A percentile compares a stretch with the other conserved stretches of the same genome.
Evolutionary conservation across 2,113 vertebrate species (phyloP).

Genomic region (Boleophthalmus pectinirostris): DNA sequence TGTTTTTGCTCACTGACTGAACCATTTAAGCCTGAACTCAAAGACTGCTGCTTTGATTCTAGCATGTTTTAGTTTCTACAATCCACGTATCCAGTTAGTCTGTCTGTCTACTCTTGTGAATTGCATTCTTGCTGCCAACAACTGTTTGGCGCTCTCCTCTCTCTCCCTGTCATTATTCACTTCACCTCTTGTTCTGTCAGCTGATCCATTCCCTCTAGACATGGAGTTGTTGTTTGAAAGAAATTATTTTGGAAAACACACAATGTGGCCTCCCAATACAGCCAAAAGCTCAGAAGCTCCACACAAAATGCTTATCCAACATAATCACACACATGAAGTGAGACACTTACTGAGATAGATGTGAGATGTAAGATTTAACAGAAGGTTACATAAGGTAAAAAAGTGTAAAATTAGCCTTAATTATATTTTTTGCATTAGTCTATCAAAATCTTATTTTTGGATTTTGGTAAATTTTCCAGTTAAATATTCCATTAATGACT

Average conservation of each 20-base stretch:
- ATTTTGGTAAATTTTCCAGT: too few species aligned
- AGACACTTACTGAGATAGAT: conserved; percentile 24
- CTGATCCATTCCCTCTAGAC: conserved; percentile 33
- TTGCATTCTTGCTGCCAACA: conserved; percentile 11
- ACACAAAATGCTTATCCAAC: conserved; percentile 20
- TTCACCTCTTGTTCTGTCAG: conserved; percentile 27
- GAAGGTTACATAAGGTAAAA: conserved; percentile 17
- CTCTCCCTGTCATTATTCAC: conserved; percentile 3
- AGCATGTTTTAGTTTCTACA: neutral
- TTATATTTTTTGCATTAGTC: too few species aligned
- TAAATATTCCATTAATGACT: too few species aligned
- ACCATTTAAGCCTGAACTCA: neutral
- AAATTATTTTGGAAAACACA: conserved; percentile 40
- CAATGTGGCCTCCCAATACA: conserved; percentile 32
- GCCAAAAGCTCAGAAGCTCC: conserved; percentile 3
- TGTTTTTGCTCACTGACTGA: too few species aligned
- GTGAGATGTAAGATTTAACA: conserved; percentile 20
- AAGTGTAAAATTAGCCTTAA: too few species aligned
- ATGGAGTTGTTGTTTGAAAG: conserved; percentile 19
- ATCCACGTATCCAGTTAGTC: neutral
- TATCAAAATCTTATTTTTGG: too few species aligned
- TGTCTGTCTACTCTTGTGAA: neutral
- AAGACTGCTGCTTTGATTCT: neutral
- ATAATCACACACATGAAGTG: neutral
- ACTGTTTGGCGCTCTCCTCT: conserved; percentile 29